These are phyloP conservation scores for Apeira syringaria DNA, from an alignment of 2,888 invertebrate species.

Conservation along the genomic window DNA sequence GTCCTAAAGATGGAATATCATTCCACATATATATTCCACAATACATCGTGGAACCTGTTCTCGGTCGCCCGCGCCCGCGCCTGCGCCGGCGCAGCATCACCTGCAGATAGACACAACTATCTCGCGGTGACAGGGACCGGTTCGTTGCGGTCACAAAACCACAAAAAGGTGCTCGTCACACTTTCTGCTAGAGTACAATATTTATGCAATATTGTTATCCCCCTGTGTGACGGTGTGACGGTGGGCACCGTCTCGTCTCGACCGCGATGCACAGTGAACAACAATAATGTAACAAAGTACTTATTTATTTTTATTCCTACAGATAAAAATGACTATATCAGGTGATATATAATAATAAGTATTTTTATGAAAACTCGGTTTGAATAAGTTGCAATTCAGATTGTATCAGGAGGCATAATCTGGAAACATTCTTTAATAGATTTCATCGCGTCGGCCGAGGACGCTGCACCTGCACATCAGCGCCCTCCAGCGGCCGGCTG, in stretches of 20 bases:
- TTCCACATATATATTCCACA: slow-evolving; percentile 46
- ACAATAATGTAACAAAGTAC: neutral
- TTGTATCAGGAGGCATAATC: too few relatives aligned
- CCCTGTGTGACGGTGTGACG: slow-evolving; percentile 15
- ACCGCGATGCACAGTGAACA: slow-evolving; percentile 10
- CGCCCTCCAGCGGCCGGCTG: too few relatives aligned
- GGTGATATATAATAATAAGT: too few relatives aligned
- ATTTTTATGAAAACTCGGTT: too few relatives aligned
- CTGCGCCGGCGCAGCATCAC: too few relatives aligned
- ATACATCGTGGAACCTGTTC: slow-evolving; percentile 63
- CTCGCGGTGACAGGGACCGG: slow-evolving; percentile 62
- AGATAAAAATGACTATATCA: too few relatives aligned
- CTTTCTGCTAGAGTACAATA: slow-evolving; percentile 44
- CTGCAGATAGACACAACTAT: slow-evolving; percentile 52
- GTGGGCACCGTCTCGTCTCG: slow-evolving; percentile 13
- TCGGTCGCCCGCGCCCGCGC: too few relatives aligned
- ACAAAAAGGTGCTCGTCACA: slow-evolving; percentile 58
- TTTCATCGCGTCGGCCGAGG: too few relatives aligned
- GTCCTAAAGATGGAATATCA: slow-evolving; percentile 34
- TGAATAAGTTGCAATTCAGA: too few relatives aligned
- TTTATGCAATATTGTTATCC: slow-evolving; percentile 26
- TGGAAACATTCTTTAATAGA: too few relatives aligned
- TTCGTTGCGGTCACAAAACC: slow-evolving; percentile 62
- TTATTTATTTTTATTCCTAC: too few relatives aligned
- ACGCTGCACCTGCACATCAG: too few relatives aligned